A percentile compares a stretch with the other conserved stretches of the same genome.
These are phyloP conservation scores for Dione juno DNA, from an alignment of 2,888 invertebrate species.

Conservation along the genomic window DNA sequence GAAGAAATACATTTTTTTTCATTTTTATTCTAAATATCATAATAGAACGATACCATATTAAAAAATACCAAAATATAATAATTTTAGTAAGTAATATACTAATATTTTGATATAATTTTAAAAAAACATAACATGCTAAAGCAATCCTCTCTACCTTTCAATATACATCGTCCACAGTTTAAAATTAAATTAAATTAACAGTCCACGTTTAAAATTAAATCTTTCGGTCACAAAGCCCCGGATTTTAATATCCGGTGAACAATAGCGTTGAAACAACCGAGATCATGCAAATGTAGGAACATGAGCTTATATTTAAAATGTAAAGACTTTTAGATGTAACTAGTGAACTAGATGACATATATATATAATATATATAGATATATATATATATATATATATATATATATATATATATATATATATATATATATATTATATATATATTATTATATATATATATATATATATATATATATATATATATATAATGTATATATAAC, in stretches of 20 bases:
- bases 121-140: neutral
- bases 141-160: conserved; percentile 19
- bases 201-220: conserved; percentile 40
- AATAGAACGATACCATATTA: too few relatives aligned
- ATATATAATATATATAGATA: too few relatives aligned
- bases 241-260: conserved; percentile 42
- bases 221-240: conserved; percentile 37
- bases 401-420: too few relatives aligned
- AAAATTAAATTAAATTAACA: conserved; percentile 43
- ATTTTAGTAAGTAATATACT: too few relatives aligned
- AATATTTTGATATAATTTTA: conserved; percentile 5
- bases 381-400: too few relatives aligned
- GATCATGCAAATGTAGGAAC: conserved; percentile 41
- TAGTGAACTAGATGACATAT: neutral
- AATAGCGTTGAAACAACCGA: conserved; percentile 42
- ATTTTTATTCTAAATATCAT: too few relatives aligned
- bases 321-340: neutral
- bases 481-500: too few relatives aligned
- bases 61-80: too few relatives aligned
- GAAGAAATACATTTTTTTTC: too few relatives aligned
- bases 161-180: conserved; percentile 37
- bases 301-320: conserved; percentile 17
- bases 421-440: too few relatives aligned
- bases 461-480: too few relatives aligned
- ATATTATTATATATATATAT: too few relatives aligned